Percentiles rank a stretch among this genome's conserved stretches.
Conservation (phyloP, 2,797 vertebrate species). For the Sarcophilus harrisii region DNA sequence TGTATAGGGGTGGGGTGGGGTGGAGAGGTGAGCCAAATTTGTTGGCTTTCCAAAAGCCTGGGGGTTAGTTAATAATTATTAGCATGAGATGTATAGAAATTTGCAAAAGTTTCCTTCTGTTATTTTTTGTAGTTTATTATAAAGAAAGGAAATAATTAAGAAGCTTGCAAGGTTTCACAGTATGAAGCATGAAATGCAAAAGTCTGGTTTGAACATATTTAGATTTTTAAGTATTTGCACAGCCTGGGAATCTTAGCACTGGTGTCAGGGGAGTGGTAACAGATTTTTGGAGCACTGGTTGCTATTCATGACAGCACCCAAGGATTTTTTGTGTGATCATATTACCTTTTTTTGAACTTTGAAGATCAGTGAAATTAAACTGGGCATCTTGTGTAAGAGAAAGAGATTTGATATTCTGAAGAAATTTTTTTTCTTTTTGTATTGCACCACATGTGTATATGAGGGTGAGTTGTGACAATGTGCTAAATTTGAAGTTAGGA, state of each 20-base stretch:
- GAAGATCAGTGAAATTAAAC: constrained; percentile 8
- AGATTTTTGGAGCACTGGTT: constrained; percentile 10
- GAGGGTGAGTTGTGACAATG: not conserved
- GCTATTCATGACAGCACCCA: constrained; percentile 9
- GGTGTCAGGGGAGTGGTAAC: not conserved
- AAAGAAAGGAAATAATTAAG: constrained; percentile 59
- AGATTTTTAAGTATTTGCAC: constrained; percentile 34
- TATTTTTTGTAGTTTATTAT: constrained; percentile 60
- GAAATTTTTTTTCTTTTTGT: not conserved
- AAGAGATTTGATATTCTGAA: not conserved
- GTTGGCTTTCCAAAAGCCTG: constrained; percentile 62
- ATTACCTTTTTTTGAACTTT: constrained; percentile 29
- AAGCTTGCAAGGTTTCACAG: constrained; percentile 30
- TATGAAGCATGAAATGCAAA: constrained; percentile 32
- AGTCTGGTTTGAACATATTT: constrained; percentile 45
- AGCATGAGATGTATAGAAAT: constrained; percentile 35
- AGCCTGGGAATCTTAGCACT: constrained; percentile 17
- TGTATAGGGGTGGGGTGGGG: too few relatives aligned
- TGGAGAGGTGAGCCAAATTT: not conserved
- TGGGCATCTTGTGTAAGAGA: constrained; percentile 26
- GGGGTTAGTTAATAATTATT: constrained; percentile 53
- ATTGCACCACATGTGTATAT: not conserved
- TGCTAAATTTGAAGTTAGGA: not conserved
- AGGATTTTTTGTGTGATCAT: not conserved
- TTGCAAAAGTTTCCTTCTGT: constrained; percentile 66